These are phyloP conservation scores for Drosophila serrata DNA, from an alignment of 1,140 invertebrate genomes.

Conservation along the genomic window DNA sequence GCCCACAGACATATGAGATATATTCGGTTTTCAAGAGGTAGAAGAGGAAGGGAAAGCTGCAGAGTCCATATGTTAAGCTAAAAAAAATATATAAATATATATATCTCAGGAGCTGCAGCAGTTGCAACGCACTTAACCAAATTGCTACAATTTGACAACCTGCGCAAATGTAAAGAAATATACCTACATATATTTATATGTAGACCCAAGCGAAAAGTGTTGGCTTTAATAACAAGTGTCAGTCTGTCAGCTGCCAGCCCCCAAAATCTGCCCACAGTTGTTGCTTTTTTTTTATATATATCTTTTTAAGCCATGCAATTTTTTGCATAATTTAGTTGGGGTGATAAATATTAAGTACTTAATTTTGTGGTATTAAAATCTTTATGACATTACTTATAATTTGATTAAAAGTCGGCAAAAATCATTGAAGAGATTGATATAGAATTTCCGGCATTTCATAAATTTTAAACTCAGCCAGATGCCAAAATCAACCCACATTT, in stretches of 20 bases:
- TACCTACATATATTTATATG: neutral
- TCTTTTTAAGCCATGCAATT: constrained; percentile 9
- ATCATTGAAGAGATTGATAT: constrained; percentile 16
- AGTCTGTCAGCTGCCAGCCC: constrained; percentile 67
- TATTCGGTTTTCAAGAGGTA: neutral
- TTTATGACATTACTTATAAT: constrained; percentile 63
- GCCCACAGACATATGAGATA: constrained; percentile 48
- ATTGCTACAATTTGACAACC: constrained; percentile 67
- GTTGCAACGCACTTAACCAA: constrained; percentile 66
- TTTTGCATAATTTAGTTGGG: constrained; percentile 39
- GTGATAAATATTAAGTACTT: constrained; percentile 71
- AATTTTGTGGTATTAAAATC: constrained; percentile 60
- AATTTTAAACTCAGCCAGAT: constrained; percentile 27
- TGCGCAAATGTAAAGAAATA: constrained; percentile 39
- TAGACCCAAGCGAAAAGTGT: constrained; percentile 59
- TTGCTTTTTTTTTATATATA: neutral
- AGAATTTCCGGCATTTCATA: constrained; percentile 64
- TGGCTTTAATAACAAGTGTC: constrained; percentile 81
- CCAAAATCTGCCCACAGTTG: constrained; percentile 62
- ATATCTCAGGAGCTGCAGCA: constrained; percentile 37
- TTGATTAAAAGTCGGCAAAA: constrained; percentile 65
- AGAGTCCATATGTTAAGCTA: constrained; percentile 22
- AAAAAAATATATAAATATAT: neutral
- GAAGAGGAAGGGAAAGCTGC: constrained; percentile 6
- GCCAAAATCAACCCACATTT: constrained; percentile 27